These are phyloP conservation scores for Ctenopoma multispine DNA, from an alignment of 2,797 vertebrate species.

Conservation along the genomic window DNA sequence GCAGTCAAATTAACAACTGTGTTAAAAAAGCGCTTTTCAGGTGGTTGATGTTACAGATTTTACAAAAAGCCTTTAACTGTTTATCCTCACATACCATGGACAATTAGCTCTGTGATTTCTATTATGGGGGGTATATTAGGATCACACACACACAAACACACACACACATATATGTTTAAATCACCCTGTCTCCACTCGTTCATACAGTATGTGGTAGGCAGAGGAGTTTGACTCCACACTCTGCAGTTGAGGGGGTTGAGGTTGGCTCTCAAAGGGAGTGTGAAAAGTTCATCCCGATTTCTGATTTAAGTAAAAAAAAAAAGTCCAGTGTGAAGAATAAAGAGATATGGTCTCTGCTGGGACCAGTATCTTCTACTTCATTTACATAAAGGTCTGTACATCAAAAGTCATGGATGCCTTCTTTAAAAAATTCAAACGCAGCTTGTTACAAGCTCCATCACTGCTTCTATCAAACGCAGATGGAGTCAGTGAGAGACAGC, in stretches of 20 bases:
- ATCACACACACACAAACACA: slow-evolving; percentile 30
- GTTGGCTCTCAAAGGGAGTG: slow-evolving; percentile 89
- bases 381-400: slow-evolving; percentile 96
- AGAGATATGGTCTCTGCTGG: slow-evolving; percentile 86
- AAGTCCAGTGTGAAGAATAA: slow-evolving; percentile 87
- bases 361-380: slow-evolving; percentile 88
- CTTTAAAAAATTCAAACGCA: slow-evolving; percentile 96
- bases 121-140: slow-evolving; percentile 21
- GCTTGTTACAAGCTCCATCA: slow-evolving; percentile 90
- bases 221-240: slow-evolving; percentile 81
- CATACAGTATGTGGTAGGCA: slow-evolving; percentile 34
- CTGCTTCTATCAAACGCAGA: slow-evolving; percentile 91
- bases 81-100: slow-evolving; percentile 10
- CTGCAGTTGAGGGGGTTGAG: slow-evolving; percentile 70
- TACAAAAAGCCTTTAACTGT: too few species aligned
- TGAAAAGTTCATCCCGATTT: slow-evolving; percentile 94
- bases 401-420: slow-evolving; percentile 93
- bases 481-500: slow-evolving; percentile 36
- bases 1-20: too few species aligned
- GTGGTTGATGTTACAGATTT: too few species aligned
- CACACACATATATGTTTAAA: slow-evolving; percentile 11
- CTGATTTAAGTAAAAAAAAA: slow-evolving; percentile 85
- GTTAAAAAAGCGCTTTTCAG: too few species aligned
- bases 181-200: too few species aligned
- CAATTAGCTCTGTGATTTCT: slow-evolving; percentile 30